These are phyloP conservation scores for Mormyrus hasselquistii DNA, from an alignment of 2,797 vertebrate genomes.

Conservation along the genomic window DNA sequence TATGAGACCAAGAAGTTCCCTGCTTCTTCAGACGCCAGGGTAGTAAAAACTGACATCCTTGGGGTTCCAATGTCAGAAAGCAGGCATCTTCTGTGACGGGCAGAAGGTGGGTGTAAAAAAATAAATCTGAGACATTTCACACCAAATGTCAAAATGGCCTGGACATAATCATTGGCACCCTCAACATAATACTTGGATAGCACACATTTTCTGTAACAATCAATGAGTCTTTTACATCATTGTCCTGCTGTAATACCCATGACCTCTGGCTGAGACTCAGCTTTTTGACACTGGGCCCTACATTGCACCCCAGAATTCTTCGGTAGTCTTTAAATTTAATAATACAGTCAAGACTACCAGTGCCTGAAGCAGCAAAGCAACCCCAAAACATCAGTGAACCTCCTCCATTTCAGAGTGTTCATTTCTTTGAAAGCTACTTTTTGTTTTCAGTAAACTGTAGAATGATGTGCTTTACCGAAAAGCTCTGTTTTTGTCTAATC, in stretches of 20 bases:
- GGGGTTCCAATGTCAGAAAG: background rate
- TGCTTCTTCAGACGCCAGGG: background rate
- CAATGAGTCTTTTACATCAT: background rate
- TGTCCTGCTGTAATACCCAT: background rate
- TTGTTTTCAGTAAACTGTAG: background rate
- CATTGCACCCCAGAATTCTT: too few relatives aligned
- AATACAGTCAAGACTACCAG: background rate
- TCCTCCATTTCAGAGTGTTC: background rate
- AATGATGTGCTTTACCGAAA: background rate
- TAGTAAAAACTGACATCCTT: background rate
- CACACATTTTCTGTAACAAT: background rate
- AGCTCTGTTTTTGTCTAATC: background rate
- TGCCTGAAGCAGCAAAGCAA: background rate
- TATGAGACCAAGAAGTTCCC: background rate
- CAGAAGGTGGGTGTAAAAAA: background rate
- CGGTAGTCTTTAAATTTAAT: background rate
- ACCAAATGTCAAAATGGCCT: background rate
- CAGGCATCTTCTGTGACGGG: background rate
- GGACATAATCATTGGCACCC: too few relatives aligned
- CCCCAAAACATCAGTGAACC: background rate
- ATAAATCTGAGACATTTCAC: background rate
- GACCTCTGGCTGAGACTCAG: background rate
- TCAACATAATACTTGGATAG: too few relatives aligned
- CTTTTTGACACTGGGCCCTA: background rate
- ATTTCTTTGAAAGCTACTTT: background rate